These are phyloP conservation scores for Lineus longissimus DNA, from an alignment of 1,140 invertebrate species.

Conservation along the genomic window DNA sequence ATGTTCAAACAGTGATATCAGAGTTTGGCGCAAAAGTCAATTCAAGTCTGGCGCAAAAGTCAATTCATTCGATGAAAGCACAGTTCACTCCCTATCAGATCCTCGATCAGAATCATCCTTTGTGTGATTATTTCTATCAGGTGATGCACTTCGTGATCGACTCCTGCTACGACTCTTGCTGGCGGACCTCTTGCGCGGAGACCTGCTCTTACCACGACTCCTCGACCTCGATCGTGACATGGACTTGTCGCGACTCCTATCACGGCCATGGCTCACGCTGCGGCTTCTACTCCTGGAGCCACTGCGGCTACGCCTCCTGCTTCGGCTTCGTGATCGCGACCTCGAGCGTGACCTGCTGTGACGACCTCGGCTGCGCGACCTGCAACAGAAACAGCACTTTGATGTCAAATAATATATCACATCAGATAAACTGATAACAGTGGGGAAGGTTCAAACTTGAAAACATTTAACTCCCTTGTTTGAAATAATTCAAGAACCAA, in stretches of 20 bases:
- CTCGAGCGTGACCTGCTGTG: not conserved
- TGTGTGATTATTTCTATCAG: not conserved
- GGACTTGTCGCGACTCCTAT: not conserved
- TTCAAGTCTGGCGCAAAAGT: too few relatives aligned
- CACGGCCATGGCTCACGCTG: slow-evolving; percentile 8
- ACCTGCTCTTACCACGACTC: slow-evolving; percentile 23
- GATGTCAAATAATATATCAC: too few relatives aligned
- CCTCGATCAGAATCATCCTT: not conserved
- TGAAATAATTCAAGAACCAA: too few relatives aligned
- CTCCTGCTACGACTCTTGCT: not conserved
- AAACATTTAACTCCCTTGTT: too few relatives aligned
- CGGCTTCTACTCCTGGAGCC: slow-evolving; percentile 4
- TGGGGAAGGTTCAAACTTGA: too few relatives aligned
- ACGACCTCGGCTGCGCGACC: slow-evolving; percentile 64
- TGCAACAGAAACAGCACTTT: slow-evolving; percentile 21
- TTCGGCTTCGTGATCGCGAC: not conserved
- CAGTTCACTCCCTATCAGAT: not conserved
- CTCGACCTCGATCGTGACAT: slow-evolving; percentile 46
- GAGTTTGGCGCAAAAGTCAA: too few relatives aligned
- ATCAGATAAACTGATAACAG: too few relatives aligned
- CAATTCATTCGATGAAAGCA: too few relatives aligned
- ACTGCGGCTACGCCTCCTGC: slow-evolving; percentile 6
- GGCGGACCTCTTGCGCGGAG: too few relatives aligned
- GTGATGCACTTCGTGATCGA: not conserved
- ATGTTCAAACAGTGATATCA: too few relatives aligned